phyloP scores from a whole-genome alignment of 2,888 invertebrate genomes.

The Adelphocoris suturalis region DNA sequence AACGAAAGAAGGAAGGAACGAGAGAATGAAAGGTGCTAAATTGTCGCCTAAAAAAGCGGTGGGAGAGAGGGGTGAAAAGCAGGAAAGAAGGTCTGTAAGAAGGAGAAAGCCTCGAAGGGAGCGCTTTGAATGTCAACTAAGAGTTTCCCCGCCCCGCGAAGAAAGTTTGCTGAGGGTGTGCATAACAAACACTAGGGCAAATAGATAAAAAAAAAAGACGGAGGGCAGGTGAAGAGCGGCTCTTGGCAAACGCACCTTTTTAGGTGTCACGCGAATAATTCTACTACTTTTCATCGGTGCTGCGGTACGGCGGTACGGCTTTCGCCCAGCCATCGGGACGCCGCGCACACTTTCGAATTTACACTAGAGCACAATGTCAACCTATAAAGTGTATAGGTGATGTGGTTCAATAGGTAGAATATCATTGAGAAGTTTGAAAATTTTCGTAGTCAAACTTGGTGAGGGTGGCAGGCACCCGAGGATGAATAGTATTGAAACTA shows the following conservation, averaged over 20 bases:
- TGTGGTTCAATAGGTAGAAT: no score
- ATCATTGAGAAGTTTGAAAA: no score
- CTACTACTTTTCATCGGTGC: conserved; percentile 36
- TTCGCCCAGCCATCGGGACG: no score
- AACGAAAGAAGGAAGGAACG: neutral
- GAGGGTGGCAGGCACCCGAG: no score
- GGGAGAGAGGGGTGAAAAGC: neutral
- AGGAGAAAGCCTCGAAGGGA: conserved; percentile 24
- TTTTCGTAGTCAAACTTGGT: no score
- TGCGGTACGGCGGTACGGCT: neutral
- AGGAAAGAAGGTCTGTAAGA: neutral
- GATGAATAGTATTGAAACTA: no score
- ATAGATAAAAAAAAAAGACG: conserved; percentile 39
- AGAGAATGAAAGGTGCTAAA: conserved; percentile 58
- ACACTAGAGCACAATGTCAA: no score
- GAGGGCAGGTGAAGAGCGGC: neutral
- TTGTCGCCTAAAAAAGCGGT: neutral
- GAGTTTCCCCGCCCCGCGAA: neutral
- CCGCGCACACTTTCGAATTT: no score
- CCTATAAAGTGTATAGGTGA: no score
- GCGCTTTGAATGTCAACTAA: conserved; percentile 59
- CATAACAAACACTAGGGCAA: conserved; percentile 58
- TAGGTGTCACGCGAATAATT: conserved; percentile 51
- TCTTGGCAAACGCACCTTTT: conserved; percentile 58
- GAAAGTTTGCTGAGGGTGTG: conserved; percentile 58